Base-by-base conservation (phyloP, 2,888 invertebrate genomes). In the Macrophya alboannulata region DNA sequence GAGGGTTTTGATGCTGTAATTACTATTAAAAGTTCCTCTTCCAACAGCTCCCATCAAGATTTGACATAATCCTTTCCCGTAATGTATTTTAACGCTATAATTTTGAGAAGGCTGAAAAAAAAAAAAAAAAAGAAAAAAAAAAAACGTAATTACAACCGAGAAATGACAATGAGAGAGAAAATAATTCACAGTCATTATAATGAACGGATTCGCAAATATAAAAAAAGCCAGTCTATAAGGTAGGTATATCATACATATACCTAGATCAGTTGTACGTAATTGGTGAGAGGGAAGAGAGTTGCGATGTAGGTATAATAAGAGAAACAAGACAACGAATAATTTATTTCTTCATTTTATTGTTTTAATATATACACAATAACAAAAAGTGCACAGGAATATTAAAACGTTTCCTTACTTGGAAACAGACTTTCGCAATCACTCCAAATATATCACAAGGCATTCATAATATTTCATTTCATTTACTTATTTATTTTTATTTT, bases 361-460 rank as follows among this genome's bases (percentile, higher is more conserved):
- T 17, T 74, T 74, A 43, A 48, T 84, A 59, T 77, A 25, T 68
- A 85, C 48, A 65, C 45, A n/a, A 65, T 65, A 79, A 43, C 65
- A 81, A 79, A 59, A 85, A 79, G 79, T 85, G 79, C 45, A 65
- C 65, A 65, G 68, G 43, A 81, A 25, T 68, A 76, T 76, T 51
- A 40, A 84, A 77, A 84, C 48, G n/a, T 48, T 68, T 84, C 31
- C 48, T 40, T 48, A 10, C 21, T n/a, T 72, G 71, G 17, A 72
- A 51, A 71, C 84, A 65, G 10, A 43, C 62, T 71, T 48, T n/a
- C 74, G 48, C 84, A 84, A 43, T 76, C 74, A 55, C 84, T 65
- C 72, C 51, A 72, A 76, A 31, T 65, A 31, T 65, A 84, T 84
- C 84, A 84, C 84, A 51, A 76, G 72, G 71, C 71, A 77, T 77